Evolutionary conservation across 2,797 vertebrate species (phyloP), one percentile per base, ranked within the genome.

Genomic region (Peromyscus aztecus): DNA sequence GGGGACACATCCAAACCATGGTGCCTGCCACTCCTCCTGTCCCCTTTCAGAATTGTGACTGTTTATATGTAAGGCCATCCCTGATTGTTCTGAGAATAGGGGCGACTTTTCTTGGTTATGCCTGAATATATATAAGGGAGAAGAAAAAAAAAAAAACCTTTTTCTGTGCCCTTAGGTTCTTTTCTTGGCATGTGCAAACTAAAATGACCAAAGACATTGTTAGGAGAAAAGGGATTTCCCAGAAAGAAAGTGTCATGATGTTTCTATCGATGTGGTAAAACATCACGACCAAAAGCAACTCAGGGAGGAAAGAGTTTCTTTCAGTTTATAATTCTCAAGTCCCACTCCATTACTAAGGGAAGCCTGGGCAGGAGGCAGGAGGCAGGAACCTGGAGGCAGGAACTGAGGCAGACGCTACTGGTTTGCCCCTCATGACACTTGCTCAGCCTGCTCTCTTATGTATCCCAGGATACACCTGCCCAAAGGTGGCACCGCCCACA

Each of bases 111-210:
- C 73, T 91, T 91, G 88, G 49, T 86, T 17, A 8, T 65, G 24
- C 43, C 80, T 87, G 52, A 63, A 84, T 59, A 27, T 14, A 8
- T 57, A 67, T 31, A 17, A 37, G 31, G 49, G 85, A 67, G 37
- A 81, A 73, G 63, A 57, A 88, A 67, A 8, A 46, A 40, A 81
- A 63, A 73, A 57, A 89, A 67, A 4, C n/a, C n/a, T 55, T 27
- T 57, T 57, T 40, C 12, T 67, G 49, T 21, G 11, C 9, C 27
- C 5, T 87, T 89, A 27, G 19, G 34, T 90, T 52, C 12, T 67
- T 89, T 52, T 69, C n/a, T 85, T 71, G 52, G 63, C 57, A 84
- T 65, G n/a, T 75, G 29, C 82, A 94, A 90, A 82, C 37, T 55
- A 93, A 49, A 93, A 63, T 31, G 43, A 43, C 31, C 73, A 49